Evolutionary conservation across 2,888 invertebrate species (phyloP).

Genomic region (Drosophila kanekoi): DNA sequence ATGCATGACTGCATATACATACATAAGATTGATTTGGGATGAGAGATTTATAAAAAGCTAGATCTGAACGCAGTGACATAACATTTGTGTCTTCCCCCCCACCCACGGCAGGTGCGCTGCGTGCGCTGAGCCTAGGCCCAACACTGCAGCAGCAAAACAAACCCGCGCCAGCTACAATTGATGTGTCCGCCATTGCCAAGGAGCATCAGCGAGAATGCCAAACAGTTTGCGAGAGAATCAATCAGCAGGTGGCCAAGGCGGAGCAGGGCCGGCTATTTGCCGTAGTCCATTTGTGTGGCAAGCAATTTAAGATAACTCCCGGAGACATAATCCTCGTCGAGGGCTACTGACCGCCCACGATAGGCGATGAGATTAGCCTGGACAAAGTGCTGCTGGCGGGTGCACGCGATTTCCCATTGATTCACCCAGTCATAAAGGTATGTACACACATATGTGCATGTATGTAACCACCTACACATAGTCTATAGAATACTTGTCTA

Average conservation of each 20-base stretch:
- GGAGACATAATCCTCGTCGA: constrained; percentile 94
- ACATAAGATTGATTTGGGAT: too few relatives aligned
- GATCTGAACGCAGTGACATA: constrained; percentile 52
- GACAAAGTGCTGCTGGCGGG: constrained; percentile 94
- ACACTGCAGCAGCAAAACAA: constrained; percentile 63
- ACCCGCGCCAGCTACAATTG: constrained; percentile 28
- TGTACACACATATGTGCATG: too few relatives aligned
- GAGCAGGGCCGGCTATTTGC: constrained; percentile 88
- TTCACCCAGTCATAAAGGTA: too few relatives aligned
- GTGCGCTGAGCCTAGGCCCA: constrained; percentile 70
- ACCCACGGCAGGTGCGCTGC: constrained; percentile 64
- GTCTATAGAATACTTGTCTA: too few relatives aligned
- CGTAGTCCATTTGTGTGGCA: constrained; percentile 92
- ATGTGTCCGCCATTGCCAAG: constrained; percentile 46
- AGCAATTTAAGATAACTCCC: constrained; percentile 93
- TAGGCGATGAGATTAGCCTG: constrained; percentile 91
- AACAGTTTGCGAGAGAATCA: constrained; percentile 75
- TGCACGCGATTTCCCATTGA: constrained; percentile 91
- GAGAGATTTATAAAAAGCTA: background rate
- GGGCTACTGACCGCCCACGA: constrained; percentile 93
- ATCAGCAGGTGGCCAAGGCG: constrained; percentile 69
- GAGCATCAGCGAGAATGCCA: constrained; percentile 69
- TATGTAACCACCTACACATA: too few relatives aligned
- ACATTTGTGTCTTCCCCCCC: constrained; percentile 30
- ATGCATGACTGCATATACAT: too few relatives aligned